Percentiles rank a stretch among this genome's conserved stretches.
Evolutionary conservation across 30 jellyfish, hydroid and myxozoan species (phyloP).

Genomic region (Pseudorhiza aurosa): DNA sequence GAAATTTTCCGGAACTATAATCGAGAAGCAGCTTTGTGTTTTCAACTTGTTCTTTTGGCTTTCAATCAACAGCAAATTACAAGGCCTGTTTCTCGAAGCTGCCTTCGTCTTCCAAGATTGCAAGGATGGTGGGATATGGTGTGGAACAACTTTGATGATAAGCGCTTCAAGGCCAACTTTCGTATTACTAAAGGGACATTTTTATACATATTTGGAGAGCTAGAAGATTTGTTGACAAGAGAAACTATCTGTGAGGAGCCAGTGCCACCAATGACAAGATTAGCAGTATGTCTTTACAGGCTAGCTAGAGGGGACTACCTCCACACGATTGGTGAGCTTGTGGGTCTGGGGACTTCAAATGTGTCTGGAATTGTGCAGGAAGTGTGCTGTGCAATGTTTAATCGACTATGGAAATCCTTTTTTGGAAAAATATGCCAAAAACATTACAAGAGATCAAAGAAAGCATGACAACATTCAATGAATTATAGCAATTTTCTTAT

Average conservation of each 20-base stretch:
- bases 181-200: slow-evolving; percentile 31
- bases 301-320: slow-evolving; percentile 60
- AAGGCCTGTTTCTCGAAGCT: slow-evolving; percentile 32
- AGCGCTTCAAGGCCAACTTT: slow-evolving; percentile 29
- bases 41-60: slow-evolving; percentile 19
- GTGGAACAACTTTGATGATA: slow-evolving; percentile 32
- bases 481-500: slow-evolving; percentile 50
- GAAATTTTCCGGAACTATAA: slow-evolving; percentile 12
- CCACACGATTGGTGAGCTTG: slow-evolving; percentile 50
- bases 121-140: slow-evolving; percentile 57
- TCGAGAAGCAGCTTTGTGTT: slow-evolving; percentile 1
- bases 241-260: slow-evolving; percentile 58
- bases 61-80: slow-evolving; percentile 3
- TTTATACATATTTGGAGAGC: slow-evolving; percentile 22
- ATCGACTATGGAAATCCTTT: slow-evolving; percentile 20
- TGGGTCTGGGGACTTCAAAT: slow-evolving; percentile 39
- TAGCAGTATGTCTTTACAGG: slow-evolving; percentile 47
- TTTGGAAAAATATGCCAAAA: slow-evolving; percentile 41
- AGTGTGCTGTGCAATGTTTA: slow-evolving; percentile 24
- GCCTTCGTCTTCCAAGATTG: slow-evolving; percentile 30
- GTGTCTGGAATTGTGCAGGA: slow-evolving; percentile 34
- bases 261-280: slow-evolving; percentile 36
- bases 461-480: slow-evolving; percentile 23
- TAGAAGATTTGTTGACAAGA: slow-evolving; percentile 5
- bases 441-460: slow-evolving; percentile 18